Percentiles rank a stretch among this genome's conserved stretches.
These are phyloP conservation scores for pig (Sus scrofa) DNA, from an alignment of 2,113 vertebrate genomes.

Conservation along the genomic window DNA sequence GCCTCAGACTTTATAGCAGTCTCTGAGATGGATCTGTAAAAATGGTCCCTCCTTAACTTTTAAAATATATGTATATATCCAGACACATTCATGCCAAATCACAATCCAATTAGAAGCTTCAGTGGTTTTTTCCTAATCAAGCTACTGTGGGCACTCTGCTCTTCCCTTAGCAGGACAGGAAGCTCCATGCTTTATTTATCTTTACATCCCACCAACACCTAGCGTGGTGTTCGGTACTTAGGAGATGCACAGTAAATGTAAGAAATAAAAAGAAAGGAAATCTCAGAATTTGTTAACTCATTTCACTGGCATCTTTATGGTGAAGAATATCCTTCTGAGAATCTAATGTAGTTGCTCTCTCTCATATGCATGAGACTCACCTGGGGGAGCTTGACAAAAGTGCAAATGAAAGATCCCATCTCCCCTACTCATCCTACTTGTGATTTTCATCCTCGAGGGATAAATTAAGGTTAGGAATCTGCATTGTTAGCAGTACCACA, in stretches of 20 bases:
- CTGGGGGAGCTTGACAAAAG: background rate
- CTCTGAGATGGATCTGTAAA: background rate
- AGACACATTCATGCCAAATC: background rate
- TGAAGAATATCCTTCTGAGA: background rate
- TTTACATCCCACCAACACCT: background rate
- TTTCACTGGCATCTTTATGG: background rate
- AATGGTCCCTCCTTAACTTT: background rate
- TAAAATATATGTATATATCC: background rate
- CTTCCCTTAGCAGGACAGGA: background rate
- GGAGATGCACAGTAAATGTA: background rate
- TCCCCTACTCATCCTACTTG: background rate
- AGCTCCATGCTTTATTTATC: background rate
- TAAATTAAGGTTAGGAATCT: slow-evolving; percentile 11
- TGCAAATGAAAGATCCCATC: background rate
- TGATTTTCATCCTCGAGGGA: background rate
- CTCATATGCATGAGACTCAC: background rate
- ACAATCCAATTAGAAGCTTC: background rate
- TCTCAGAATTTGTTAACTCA: background rate
- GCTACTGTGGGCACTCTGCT: background rate
- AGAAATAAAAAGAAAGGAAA: background rate
- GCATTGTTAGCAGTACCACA: background rate
- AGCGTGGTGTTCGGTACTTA: background rate
- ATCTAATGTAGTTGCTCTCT: background rate
- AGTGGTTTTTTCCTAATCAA: background rate
- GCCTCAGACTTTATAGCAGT: background rate